Evolutionary conservation across 2,113 vertebrate genomes (phyloP), one percentile per base, ranked within the genome.

Genomic region (Tragulus kanchil): DNA sequence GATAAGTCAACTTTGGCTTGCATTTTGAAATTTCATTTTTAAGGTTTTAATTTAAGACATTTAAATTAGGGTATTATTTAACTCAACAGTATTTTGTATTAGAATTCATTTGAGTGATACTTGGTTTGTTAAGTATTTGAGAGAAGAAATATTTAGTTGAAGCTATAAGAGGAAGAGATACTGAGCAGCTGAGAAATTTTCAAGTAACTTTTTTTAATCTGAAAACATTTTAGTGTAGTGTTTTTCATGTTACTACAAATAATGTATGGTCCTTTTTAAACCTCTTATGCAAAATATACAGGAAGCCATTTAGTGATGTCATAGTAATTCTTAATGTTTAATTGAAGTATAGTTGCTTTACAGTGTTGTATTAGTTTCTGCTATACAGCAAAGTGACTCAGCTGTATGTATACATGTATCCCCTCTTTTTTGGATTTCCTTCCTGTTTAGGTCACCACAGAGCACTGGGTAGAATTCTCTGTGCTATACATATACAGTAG

Each of bases 11-110:
- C 62, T 96, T 79, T 93, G 85, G 86, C 69, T 83, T 94, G 45
- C 36, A 78, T 95, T 92, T 84, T 94, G n/a, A 95, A 86, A 73
- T 95, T 91, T 65, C n/a, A 3, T 83, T 89, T 94, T 92, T 81
- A 88, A 92, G 14, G 9, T 69, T 83, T 94, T 84, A 84, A 61
- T 90, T 89, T 90, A 48, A 62, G 52, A 13, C 17, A 31, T 83
- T 54, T 89, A 56, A 89, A 62, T 75, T 83, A 89, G 58, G 13
- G 26, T 73, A 75, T 78, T 56, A 45, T 67, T 87, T 83, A 83
- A 69, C 5, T 89, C 36, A 92, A 36, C 11, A 36, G 9, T 89
- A 26, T 69, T 77, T 92, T 94, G 17, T 50, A 67, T 86, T 93
- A 87, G 36, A 92, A 87, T 95, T 96, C 54, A 48, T 93, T 95